phyloP scores from a whole-genome alignment of 1,140 invertebrate species.

The Coenobita brevimanus region DNA sequence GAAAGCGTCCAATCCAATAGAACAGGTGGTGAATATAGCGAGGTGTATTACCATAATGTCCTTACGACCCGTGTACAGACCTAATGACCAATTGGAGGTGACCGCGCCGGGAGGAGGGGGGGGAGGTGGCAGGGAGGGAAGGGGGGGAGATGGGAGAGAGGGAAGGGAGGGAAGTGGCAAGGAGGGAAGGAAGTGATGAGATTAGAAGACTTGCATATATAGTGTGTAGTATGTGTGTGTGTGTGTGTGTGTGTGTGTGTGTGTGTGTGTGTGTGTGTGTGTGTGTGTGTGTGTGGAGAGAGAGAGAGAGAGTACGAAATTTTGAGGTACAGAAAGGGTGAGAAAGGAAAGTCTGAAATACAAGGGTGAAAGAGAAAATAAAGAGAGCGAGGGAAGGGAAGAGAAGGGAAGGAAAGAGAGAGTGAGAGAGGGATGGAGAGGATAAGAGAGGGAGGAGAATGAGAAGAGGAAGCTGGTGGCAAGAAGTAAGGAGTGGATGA shows the following conservation, averaged over 20 bases:
- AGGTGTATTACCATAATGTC: background rate
- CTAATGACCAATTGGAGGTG: background rate
- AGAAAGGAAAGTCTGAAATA: background rate
- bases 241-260: background rate
- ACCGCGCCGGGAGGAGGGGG: background rate
- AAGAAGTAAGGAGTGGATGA: background rate
- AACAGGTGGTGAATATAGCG: background rate
- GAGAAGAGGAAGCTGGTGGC: no score
- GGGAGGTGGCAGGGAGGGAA: no score
- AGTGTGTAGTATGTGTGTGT: no score
- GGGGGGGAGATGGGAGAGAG: conserved; percentile 19
- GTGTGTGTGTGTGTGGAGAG: background rate
- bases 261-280: no score
- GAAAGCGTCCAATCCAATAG: no score
- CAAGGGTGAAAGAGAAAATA: background rate
- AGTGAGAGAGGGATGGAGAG: background rate
- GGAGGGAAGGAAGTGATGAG: background rate
- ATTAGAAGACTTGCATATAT: background rate
- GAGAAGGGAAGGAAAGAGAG: background rate
- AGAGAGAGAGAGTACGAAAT: background rate
- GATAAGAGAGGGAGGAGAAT: conserved; percentile 2
- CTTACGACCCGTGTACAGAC: no score
- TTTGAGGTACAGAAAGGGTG: background rate
- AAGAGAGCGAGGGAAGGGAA: background rate
- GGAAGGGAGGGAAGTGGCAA: background rate